phyloP scores from a whole-genome alignment of 2,113 vertebrate genomes.

The Caranx ignobilis region DNA sequence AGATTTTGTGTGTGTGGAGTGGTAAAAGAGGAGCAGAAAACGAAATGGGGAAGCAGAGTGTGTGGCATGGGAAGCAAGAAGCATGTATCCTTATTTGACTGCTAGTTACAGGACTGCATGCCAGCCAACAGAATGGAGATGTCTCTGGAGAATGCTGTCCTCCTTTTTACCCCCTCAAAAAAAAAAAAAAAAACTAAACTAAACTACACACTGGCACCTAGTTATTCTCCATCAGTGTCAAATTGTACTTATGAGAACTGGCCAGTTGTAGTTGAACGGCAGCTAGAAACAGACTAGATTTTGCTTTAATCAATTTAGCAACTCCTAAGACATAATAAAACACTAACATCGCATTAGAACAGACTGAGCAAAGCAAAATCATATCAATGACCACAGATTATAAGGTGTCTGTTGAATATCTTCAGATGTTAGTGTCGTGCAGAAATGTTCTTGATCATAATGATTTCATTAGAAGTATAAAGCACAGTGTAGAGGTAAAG shows the following conservation, averaged over 20 bases:
- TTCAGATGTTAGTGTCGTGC: not conserved
- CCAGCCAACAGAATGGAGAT: conserved; percentile 27
- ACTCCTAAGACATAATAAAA: not conserved
- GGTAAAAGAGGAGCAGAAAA: conserved; percentile 11
- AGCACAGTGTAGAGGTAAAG: not conserved
- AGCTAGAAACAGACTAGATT: conserved; percentile 21
- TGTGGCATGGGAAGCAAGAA: conserved; percentile 23
- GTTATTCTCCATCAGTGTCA: conserved; percentile 27
- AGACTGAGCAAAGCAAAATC: not conserved
- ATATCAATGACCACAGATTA: not conserved
- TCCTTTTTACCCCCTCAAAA: conserved; percentile 14
- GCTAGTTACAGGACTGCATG: conserved; percentile 34
- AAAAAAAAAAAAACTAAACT: not conserved
- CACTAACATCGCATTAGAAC: conserved; percentile 15
- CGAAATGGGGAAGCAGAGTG: conserved; percentile 6
- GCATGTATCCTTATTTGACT: conserved; percentile 50
- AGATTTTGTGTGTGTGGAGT: conserved; percentile 20
- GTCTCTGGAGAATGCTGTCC: conserved; percentile 49
- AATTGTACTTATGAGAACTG: conserved; percentile 16
- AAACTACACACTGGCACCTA: conserved; percentile 38
- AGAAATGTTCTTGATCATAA: not conserved
- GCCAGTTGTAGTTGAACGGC: conserved; percentile 14
- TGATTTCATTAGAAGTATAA: not conserved
- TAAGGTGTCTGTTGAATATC: not conserved
- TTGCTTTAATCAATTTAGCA: conserved; percentile 21